Evolutionary conservation across 2,113 vertebrate genomes (phyloP).

Genomic region (pig (Sus scrofa)): T2T-Sscrofa CM000818.6:59313001-59313500

Average conservation of each 20-base stretch:
- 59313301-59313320: no score
- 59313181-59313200: no score
- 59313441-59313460: constrained; percentile 36
- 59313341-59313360: no score
- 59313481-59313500: background rate
- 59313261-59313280: no score
- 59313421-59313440: background rate
- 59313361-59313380: background rate
- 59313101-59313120: constrained; percentile 17
- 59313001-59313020: background rate
- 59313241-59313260: no score
- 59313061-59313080: background rate
- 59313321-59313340: no score
- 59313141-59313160: no score
- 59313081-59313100: background rate
- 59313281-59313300: no score
- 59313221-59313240: no score
- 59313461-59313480: background rate
- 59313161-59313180: no score
- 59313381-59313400: background rate
- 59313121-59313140: background rate
- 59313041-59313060: background rate
- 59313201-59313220: no score
- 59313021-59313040: constrained; percentile 8
- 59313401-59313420: constrained; percentile 35